These are phyloP conservation scores for Aeoliscus strigatus DNA, from an alignment of 2,797 vertebrate species.

Conservation along the genomic window DNA sequence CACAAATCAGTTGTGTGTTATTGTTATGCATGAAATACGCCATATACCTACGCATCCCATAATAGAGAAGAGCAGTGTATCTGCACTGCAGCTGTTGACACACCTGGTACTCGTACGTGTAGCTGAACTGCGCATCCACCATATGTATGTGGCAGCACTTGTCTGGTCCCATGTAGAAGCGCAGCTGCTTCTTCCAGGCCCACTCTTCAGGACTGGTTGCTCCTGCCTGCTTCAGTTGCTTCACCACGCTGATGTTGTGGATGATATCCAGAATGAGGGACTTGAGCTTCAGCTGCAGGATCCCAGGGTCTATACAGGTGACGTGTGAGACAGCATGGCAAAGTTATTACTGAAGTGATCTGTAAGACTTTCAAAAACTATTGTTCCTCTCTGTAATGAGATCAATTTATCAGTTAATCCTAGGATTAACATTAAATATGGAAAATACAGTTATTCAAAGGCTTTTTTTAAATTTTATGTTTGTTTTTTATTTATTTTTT, in stretches of 20 bases:
- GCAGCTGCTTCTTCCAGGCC: conserved; percentile 92
- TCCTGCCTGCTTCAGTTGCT: conserved; percentile 80
- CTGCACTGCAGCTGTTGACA: neutral
- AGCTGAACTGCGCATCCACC: conserved; percentile 92
- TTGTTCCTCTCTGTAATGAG: no score
- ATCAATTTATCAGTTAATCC: no score
- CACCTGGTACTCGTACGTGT: conserved; percentile 98
- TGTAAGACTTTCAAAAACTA: no score
- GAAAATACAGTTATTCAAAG: no score
- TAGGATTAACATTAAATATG: no score
- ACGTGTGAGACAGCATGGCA: neutral
- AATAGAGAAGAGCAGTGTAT: no score
- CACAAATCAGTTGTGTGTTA: no score
- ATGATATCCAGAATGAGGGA: conserved; percentile 93
- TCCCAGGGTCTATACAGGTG: conserved; percentile 75
- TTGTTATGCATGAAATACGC: no score
- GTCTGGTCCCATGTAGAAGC: conserved; percentile 86
- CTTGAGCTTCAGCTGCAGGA: conserved; percentile 91
- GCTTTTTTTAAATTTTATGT: no score
- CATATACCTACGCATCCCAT: no score
- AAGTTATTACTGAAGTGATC: neutral
- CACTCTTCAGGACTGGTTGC: conserved; percentile 79
- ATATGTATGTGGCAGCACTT: conserved; percentile 84
- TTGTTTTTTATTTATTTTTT: no score
- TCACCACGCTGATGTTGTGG: conserved; percentile 93